Conservation (phyloP, 2,797 vertebrate genomes). For the Netta rufina region DNA sequence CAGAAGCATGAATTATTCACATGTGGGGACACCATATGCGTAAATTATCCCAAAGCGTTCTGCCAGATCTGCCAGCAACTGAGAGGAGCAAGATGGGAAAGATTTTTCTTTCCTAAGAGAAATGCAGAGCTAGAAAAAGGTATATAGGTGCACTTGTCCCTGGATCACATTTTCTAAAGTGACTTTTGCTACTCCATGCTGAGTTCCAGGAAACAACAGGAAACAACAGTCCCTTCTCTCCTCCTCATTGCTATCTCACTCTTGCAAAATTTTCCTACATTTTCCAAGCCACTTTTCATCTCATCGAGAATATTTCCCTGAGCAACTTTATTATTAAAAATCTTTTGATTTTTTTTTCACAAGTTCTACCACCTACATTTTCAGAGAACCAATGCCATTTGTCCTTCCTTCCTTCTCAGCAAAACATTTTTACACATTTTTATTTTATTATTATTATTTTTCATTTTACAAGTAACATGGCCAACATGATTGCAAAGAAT, state of each 20-base stretch:
- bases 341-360: background rate
- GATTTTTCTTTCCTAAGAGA: background rate
- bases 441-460: background rate
- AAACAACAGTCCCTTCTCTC: background rate
- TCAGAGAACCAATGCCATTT: background rate
- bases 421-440: background rate
- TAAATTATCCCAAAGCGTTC: background rate
- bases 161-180: background rate
- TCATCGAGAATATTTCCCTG: background rate
- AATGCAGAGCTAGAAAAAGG: background rate
- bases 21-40: background rate
- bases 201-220: background rate
- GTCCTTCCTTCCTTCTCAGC: background rate
- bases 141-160: background rate
- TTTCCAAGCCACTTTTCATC: background rate
- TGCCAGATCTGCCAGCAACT: background rate
- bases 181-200: background rate
- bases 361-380: background rate
- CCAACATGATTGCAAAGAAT: background rate
- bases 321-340: background rate
- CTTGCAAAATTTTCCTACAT: background rate
- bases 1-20: background rate
- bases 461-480: background rate
- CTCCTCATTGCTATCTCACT: background rate
- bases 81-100: background rate